Percentiles rank a stretch among this genome's conserved stretches.
These are phyloP conservation scores for Manis javanica DNA, from an alignment of 2,797 vertebrate genomes.

Conservation along the genomic window DNA sequence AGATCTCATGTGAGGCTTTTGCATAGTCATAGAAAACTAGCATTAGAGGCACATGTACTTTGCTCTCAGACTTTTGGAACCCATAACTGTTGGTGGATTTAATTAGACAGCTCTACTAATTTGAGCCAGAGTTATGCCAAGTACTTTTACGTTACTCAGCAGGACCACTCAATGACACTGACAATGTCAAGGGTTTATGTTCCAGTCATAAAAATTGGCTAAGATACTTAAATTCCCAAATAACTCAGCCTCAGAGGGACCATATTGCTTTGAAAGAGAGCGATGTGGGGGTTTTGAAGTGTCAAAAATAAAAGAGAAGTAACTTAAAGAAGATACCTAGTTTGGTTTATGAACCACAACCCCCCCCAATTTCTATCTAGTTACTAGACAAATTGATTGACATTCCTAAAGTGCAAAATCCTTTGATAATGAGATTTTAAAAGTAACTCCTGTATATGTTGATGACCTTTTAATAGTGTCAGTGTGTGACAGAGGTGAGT, in stretches of 20 bases:
- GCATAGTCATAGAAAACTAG: not conserved
- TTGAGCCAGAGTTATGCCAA: conserved; percentile 53
- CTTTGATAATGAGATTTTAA: conserved; percentile 54
- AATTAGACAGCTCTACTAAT: conserved; percentile 60
- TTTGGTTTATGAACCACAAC: not conserved
- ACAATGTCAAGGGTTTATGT: conserved; percentile 2
- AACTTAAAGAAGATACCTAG: not conserved
- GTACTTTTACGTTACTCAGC: conserved; percentile 51
- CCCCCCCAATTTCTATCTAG: not conserved
- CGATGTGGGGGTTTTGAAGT: not conserved
- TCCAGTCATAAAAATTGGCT: conserved; percentile 12
- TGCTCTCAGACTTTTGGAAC: conserved; percentile 24
- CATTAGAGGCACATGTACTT: not conserved
- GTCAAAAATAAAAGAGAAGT: conserved; percentile 37
- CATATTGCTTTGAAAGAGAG: conserved; percentile 39
- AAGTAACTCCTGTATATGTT: conserved; percentile 52
- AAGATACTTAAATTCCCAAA: not conserved
- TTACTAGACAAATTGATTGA: conserved; percentile 43
- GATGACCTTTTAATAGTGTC: conserved; percentile 15
- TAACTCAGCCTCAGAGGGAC: not conserved
- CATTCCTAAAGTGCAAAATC: conserved; percentile 21
- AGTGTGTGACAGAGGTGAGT: conserved; percentile 32
- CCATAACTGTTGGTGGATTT: not conserved
- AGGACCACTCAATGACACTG: not conserved
- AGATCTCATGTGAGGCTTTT: not conserved